These are phyloP conservation scores for Desmodus rotundus DNA, from an alignment of 2,113 vertebrate genomes.

Conservation along the genomic window DNA sequence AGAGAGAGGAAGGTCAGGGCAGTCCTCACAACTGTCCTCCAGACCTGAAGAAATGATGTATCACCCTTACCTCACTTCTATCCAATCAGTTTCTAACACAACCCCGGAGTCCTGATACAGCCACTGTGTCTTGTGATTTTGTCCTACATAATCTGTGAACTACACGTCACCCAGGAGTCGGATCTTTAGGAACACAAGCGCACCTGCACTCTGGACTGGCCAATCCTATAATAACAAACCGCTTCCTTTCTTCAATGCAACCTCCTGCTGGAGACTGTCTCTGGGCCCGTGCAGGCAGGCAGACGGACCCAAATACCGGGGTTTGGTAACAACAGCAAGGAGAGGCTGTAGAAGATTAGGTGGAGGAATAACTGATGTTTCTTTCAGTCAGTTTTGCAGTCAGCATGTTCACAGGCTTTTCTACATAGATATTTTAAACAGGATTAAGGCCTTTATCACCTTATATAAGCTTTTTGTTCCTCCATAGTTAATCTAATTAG, in stretches of 20 bases:
- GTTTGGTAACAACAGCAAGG: background rate
- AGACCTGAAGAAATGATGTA: background rate
- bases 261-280: background rate
- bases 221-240: background rate
- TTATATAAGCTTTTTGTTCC: background rate
- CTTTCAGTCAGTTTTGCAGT: background rate
- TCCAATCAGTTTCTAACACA: background rate
- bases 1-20: background rate
- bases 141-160: background rate
- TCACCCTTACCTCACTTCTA: background rate
- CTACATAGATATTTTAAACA: background rate
- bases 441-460: background rate
- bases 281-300: background rate
- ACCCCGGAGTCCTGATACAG: background rate
- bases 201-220: background rate
- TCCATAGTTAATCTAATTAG: background rate
- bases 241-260: background rate
- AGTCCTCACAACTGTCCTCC: background rate
- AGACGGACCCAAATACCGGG: background rate
- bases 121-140: background rate
- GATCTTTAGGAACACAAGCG: background rate
- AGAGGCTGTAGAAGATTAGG: background rate
- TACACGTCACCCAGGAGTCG: background rate
- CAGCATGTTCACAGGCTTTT: background rate
- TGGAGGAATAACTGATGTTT: background rate